Conservation (phyloP, 2,888 invertebrate genomes). For the Tachina fera region DNA sequence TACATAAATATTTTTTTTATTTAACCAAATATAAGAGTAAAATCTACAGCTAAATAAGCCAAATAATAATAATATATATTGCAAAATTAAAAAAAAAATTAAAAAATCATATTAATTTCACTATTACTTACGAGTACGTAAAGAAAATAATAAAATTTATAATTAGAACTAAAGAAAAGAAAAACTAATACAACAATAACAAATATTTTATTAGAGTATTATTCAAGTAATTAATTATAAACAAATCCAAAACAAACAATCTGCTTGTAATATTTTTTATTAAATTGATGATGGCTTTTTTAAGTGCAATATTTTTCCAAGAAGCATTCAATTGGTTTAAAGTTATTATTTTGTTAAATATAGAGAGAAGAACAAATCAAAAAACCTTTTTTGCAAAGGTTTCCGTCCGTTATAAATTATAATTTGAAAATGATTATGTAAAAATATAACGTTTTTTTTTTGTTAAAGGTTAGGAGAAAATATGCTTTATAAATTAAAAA, state of each 20-base stretch:
- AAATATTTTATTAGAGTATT: constrained; percentile 62
- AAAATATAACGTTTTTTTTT: constrained; percentile 25
- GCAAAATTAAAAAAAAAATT: constrained; percentile 46
- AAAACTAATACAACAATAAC: constrained; percentile 30
- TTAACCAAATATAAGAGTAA: constrained; percentile 35
- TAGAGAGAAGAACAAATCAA: constrained; percentile 41
- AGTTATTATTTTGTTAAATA: constrained; percentile 20
- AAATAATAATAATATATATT: constrained; percentile 75
- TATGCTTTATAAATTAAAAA: constrained; percentile 37
- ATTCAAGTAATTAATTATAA: constrained; percentile 23
- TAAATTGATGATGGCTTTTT: background rate
- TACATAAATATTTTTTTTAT: constrained; percentile 1
- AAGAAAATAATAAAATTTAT: constrained; percentile 51
- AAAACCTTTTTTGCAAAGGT: constrained; percentile 66
- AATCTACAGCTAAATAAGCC: constrained; percentile 82
- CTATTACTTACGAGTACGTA: constrained; percentile 48
- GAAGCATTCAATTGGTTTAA: constrained; percentile 1
- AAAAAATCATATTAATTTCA: constrained; percentile 53
- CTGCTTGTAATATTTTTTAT: constrained; percentile 44
- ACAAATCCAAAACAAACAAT: constrained; percentile 21
- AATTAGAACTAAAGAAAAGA: constrained; percentile 51
- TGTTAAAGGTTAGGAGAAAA: constrained; percentile 5
- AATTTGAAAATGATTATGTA: constrained; percentile 30
- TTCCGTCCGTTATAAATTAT: constrained; percentile 70
- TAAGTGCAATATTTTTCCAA: constrained; percentile 50